Base-by-base conservation (phyloP, 2,888 invertebrate genomes). In the Sericinus montela region DNA sequence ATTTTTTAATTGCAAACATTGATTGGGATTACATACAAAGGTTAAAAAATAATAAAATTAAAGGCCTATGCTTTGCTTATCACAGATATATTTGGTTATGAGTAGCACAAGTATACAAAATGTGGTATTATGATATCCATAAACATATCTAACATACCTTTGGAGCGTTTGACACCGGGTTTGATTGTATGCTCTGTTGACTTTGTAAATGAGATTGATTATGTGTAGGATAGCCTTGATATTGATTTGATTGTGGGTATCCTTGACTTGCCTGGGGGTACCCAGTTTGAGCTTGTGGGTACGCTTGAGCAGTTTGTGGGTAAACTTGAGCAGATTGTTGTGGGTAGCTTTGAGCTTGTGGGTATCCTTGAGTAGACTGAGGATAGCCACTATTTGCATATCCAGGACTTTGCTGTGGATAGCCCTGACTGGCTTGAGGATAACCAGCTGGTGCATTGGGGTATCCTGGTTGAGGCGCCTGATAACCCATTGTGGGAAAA, bases 401-500 rank as follows among this genome's bases (percentile, higher is more conserved):
- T 10, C 50, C 50, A 36, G 45, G 3, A 39, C 34, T 44, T 34
- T 50, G 51, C 36, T 64, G 59, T 13, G 63, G 66, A 44, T 65
- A 62, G 13, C 58, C 59, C 48, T 80, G 75, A 56, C 74, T 67
- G 57, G 67, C 73, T 56, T 80, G 75, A 40, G 85, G 82, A 62
- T 85, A 84, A 45, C 80, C 80, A 38, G 25, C 25, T 7, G 72
- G 64, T 48, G 65, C 61, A 51, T 58, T 63, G 19, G 75, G 70
- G 39, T 81, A 78, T 38, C 84, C 78, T 28, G 76, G 72, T 53
- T 75, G 84, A 13, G 79, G 73, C 16, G 68, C 65, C 9, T 86
- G 85, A 60, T 84, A 86, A 5, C 87, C 87, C 65, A 75, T 74
- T 8, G 81, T 78, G 9, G 84, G 82, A 43, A 85, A 66, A 15